A percentile compares a stretch with the other conserved stretches of the same genome.
Conservation (phyloP, 2,797 vertebrate species). For the Betta splendens region DNA sequence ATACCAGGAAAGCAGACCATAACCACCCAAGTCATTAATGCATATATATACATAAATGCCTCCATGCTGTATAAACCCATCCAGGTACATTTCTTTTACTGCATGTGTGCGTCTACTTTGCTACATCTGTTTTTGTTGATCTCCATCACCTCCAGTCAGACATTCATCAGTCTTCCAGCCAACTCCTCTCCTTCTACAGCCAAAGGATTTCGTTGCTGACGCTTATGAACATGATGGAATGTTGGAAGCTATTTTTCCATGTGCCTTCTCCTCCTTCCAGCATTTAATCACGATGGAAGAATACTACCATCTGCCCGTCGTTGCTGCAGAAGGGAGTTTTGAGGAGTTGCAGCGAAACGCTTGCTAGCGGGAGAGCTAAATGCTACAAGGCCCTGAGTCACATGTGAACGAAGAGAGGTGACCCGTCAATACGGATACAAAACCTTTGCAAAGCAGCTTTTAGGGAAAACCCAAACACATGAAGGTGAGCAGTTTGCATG, state of each 20-base stretch:
- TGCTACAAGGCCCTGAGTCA: slow-evolving; percentile 7
- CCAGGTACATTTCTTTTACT: too few species aligned
- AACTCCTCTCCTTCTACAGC: slow-evolving; percentile 12
- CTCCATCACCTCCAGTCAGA: slow-evolving; percentile 20
- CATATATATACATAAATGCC: too few species aligned
- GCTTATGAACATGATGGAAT: slow-evolving; percentile 43
- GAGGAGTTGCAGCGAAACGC: slow-evolving; percentile 33
- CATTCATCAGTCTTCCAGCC: slow-evolving; percentile 26
- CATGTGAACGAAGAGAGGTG: slow-evolving; percentile 1
- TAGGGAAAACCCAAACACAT: background rate
- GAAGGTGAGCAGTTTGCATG: background rate
- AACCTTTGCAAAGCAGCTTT: background rate
- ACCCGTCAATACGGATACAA: slow-evolving; percentile 1
- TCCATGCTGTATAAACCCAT: too few species aligned
- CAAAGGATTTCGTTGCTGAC: slow-evolving; percentile 18
- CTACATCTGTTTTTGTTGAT: slow-evolving; percentile 24
- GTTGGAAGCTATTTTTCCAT: slow-evolving; percentile 32
- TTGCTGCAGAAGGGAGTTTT: slow-evolving; percentile 28
- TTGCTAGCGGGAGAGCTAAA: slow-evolving; percentile 9
- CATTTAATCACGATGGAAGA: slow-evolving; percentile 38
- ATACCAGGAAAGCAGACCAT: too few species aligned
- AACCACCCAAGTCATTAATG: too few species aligned
- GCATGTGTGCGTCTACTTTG: too few species aligned
- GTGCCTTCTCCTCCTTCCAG: slow-evolving; percentile 29
- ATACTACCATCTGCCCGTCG: slow-evolving; percentile 50